These are phyloP conservation scores for Drepana falcataria DNA, from an alignment of 2,888 invertebrate species.

Conservation along the genomic window DNA sequence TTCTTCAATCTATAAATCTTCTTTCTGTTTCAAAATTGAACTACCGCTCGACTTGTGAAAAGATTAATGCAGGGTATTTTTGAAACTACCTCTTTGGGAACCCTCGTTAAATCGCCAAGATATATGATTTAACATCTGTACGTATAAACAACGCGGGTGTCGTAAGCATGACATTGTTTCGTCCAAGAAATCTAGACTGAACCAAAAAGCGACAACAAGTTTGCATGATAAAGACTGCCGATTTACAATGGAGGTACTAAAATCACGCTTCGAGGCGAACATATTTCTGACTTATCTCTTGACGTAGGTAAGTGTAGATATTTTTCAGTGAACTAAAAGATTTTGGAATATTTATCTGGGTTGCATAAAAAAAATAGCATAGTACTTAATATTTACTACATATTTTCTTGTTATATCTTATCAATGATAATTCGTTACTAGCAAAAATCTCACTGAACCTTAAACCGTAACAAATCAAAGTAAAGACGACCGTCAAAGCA, in stretches of 20 bases:
- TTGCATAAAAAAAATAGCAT: too few species aligned
- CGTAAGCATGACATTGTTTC: constrained; percentile 44
- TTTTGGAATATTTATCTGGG: too few species aligned
- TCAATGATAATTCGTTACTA: neutral
- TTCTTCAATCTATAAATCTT: too few species aligned
- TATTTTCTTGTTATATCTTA: too few species aligned
- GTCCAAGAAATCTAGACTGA: constrained; percentile 51
- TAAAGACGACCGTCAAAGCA: constrained; percentile 14
- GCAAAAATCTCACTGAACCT: neutral
- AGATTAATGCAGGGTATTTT: too few species aligned
- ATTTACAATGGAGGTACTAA: constrained; percentile 58
- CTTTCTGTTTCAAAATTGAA: too few species aligned
- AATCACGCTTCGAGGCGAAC: constrained; percentile 27
- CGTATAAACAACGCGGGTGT: constrained; percentile 21
- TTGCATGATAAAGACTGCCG: constrained; percentile 71
- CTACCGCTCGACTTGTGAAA: too few species aligned
- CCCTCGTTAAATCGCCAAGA: too few species aligned
- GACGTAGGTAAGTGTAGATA: too few species aligned
- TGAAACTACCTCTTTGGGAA: too few species aligned
- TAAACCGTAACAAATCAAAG: neutral
- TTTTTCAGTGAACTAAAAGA: too few species aligned
- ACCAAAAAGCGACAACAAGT: constrained; percentile 47
- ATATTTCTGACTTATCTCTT: neutral
- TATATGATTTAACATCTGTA: neutral
- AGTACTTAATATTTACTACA: too few species aligned